Base-by-base conservation (phyloP, 2,888 invertebrate species). In the Agrenia bidenticulata region DNA sequence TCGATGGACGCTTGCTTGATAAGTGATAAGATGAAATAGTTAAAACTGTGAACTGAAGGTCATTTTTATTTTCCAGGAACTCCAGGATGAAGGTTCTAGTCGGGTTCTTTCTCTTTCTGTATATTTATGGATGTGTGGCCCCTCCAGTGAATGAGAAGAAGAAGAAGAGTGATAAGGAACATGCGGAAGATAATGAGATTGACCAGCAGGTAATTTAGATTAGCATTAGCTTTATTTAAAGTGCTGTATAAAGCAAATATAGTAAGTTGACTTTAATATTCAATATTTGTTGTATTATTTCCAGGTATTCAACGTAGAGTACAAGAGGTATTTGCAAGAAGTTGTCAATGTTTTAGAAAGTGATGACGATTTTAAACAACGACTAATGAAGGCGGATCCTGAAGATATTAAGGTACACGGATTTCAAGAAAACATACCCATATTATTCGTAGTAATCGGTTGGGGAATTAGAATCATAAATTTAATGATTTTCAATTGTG, bases 341-440 rank as follows among this genome's bases (percentile, higher is more conserved):
- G 92, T 97, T 0, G 92, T 96, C 0, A 87, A 89, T 77, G 88
- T 90, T 0, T 80, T 97, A 26, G 96, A 97, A 81, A 89, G 89
- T 73, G 97, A 97, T 82, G 86, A 88, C 1, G 87, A 88, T 9
- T 94, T 94, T 78, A 85, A 88, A 41, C 85, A 87, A 67, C 90
- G 91, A 77, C 79, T 94, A 50, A 89, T 92, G 78, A 88, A 88
- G 73, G 92, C 92, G 0, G 84, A 88, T 27, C 89, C 90, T 78
- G 86, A 86, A 1, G 92, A 96, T 78, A 92, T 96, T 73, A 85
- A 88, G 78, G 92, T 92, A 82, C 81, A 82, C 79, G n/a, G n/a
- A n/a, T n/a, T n/a, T n/a, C n/a, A n/a, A n/a, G n/a, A n/a, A n/a
- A n/a, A n/a, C n/a, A n/a, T n/a, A n/a, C n/a, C n/a, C n/a, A n/a